phyloP scores from a whole-genome alignment of 2,113 vertebrate genomes.

The Balaeniceps rex region DNA sequence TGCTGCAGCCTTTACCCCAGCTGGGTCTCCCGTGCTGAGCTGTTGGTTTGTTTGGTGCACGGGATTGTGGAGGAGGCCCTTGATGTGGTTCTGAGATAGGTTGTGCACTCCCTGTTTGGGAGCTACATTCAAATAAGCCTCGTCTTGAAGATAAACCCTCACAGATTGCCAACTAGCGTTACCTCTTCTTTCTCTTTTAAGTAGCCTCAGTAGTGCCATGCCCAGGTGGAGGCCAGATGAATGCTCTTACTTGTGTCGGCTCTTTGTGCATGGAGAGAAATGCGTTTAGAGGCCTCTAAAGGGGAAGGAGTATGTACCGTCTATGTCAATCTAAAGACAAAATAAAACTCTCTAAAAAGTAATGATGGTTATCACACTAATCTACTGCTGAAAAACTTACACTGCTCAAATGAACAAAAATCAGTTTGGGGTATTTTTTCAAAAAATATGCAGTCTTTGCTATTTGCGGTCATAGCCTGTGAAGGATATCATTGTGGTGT shows the following conservation, averaged over 20 bases:
- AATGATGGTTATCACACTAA: not conserved
- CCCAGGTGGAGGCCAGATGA: not conserved
- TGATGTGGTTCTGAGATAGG: not conserved
- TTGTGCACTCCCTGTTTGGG: not conserved
- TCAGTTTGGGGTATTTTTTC: not conserved
- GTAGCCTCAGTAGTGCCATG: fast-evolving
- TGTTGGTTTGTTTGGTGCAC: not conserved
- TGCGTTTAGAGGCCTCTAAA: not conserved
- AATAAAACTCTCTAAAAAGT: not conserved
- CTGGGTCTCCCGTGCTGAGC: fast-evolving
- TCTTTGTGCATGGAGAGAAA: not conserved
- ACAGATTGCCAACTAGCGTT: not conserved
- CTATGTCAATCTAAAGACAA: not conserved
- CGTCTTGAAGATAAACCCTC: fast-evolving
- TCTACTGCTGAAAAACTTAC: not conserved
- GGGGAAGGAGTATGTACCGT: not conserved
- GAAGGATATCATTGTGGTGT: not conserved
- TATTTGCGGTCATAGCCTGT: not conserved
- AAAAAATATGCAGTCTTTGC: not conserved
- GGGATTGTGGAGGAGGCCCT: not conserved
- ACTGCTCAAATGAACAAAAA: not conserved
- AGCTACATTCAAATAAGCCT: not conserved
- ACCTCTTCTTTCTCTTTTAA: not conserved
- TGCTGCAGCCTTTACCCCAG: not conserved
- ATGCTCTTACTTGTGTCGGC: not conserved